Conservation (phyloP, 2,888 invertebrate species). For the Ormia ochracea region DNA sequence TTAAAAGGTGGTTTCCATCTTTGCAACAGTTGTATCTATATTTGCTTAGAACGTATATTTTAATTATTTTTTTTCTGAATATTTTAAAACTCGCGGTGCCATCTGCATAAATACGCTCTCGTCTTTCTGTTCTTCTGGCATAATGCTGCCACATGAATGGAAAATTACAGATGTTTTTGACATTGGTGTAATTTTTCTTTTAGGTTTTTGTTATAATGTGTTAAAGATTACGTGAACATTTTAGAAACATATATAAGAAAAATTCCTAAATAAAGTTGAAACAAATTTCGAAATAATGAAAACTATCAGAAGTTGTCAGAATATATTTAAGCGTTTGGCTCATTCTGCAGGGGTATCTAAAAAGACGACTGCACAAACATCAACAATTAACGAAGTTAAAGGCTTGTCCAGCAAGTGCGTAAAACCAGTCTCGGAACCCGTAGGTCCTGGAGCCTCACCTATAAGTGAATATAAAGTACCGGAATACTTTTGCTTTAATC, state of each 20-base stretch:
- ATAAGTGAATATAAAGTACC: constrained; percentile 88
- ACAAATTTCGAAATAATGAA: constrained; percentile 38
- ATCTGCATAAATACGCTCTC: too few relatives aligned
- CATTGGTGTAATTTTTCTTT: background rate
- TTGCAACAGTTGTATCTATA: too few relatives aligned
- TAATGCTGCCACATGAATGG: too few relatives aligned
- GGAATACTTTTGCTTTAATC: constrained; percentile 90
- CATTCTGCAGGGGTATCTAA: constrained; percentile 63
- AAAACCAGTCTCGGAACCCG: constrained; percentile 76
- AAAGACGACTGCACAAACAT: constrained; percentile 41
- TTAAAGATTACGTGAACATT: constrained; percentile 69
- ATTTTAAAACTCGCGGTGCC: too few relatives aligned
- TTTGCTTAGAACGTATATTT: too few relatives aligned
- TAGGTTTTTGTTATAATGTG: too few relatives aligned
- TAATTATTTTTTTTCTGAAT: too few relatives aligned
- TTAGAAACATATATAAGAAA: background rate
- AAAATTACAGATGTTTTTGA: background rate
- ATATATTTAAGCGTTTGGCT: constrained; percentile 59
- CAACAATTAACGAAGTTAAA: constrained; percentile 78
- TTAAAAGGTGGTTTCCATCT: too few relatives aligned
- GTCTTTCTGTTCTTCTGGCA: too few relatives aligned
- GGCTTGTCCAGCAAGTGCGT: constrained; percentile 82
- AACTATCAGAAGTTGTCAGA: constrained; percentile 20
- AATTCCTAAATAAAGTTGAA: too few relatives aligned
- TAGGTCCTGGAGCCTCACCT: constrained; percentile 73